phyloP scores from a whole-genome alignment of 1,140 invertebrate species.

The Scylla paramamosain region DNA sequence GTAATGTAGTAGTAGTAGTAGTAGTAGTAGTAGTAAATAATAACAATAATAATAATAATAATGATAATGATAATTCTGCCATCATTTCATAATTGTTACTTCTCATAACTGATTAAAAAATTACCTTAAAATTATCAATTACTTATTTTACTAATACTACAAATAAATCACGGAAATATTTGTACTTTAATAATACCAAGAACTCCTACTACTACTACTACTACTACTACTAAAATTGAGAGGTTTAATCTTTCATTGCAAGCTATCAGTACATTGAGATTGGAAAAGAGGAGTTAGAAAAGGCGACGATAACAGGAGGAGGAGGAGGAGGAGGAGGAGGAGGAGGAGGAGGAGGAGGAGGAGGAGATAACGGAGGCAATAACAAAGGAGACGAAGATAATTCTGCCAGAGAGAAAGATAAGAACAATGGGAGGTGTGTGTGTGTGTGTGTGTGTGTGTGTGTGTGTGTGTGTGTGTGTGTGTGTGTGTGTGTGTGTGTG shows the following conservation, averaged over 20 bases:
- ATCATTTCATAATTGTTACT: no score
- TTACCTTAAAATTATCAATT: no score
- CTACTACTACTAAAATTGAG: not conserved
- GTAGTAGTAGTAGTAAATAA: no score
- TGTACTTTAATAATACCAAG: no score
- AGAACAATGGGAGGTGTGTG: not conserved
- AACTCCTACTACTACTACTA: not conserved
- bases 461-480: constrained; percentile 1
- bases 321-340: not conserved
- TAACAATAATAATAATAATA: no score
- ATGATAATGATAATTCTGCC: no score
- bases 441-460: constrained; percentile 20
- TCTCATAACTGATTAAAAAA: no score
- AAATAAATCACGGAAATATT: no score
- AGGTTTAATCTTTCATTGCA: not conserved
- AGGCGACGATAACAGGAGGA: not conserved
- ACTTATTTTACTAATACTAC: no score
- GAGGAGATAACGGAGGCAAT: not conserved
- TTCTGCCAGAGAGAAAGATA: not conserved
- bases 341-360: constrained; percentile 9
- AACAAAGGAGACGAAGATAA: not conserved
- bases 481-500: not conserved
- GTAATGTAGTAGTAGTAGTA: no score
- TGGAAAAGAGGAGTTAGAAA: not conserved
- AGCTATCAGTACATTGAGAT: not conserved